Evolutionary conservation across 2,113 vertebrate genomes (phyloP), one percentile per base, ranked within the genome.

Genomic region (Centropus unirufus): DNA sequence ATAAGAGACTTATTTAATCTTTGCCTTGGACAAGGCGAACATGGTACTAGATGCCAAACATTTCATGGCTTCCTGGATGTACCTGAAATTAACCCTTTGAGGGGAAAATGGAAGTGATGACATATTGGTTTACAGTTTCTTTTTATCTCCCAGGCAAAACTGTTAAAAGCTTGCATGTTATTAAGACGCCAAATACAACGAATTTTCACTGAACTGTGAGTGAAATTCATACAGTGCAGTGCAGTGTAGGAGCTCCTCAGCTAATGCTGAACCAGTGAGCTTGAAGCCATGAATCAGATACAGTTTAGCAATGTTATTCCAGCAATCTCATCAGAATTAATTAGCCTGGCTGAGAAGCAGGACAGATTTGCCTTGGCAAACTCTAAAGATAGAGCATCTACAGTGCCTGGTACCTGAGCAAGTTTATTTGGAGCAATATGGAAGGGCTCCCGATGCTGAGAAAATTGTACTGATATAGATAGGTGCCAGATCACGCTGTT

Each of bases 1-100:
- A 93, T 90, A 92, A 95, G 90, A 95, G 51, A 91, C 74, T 96
- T 95, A 93, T 63, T 91, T 89, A 80, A 85, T 91, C 61, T 97
- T 97, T 94, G 92, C 46, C 36, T 63, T 47, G 69, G 70, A 66
- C 80, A 63, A 88, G 69, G 70, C 94, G 69, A 86, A 83, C 22
- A 9, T 1, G 51, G 19, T 47, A 40, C 51, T 68, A 39, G 8
- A 21, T 91, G 93, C 96, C 96, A 98, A 80, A 22, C 6, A 17
- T 68, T 86, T 68, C 58, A 42, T 24, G 42, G 90, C 40, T 61
- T 87, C 73, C 83, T 93, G 77, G 68, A 84, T 90, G 76, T 95
- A 51, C n/a, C 83, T 76, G 91, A 86, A 92, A 62, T 97, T 86
- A 94, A 92, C 84, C 58, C 57, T 92, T 80, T 72, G 77, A 92